Conservation (phyloP, 1,140 invertebrate species). For the Ostrea denselamellosa region DNA sequence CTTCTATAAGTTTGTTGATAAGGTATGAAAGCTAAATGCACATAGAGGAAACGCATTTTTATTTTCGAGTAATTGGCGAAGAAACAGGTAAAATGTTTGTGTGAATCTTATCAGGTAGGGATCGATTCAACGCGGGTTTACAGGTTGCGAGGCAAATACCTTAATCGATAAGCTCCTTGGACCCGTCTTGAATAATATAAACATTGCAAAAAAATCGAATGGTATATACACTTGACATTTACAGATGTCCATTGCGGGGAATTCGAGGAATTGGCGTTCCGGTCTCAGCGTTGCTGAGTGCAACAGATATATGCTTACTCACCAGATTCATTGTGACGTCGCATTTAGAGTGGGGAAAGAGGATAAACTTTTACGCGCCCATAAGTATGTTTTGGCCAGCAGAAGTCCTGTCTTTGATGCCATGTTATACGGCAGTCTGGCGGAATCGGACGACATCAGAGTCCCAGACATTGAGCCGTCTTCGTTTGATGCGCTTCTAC, state of each 20-base stretch:
- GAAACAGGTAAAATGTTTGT: too few relatives aligned
- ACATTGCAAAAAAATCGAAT: too few relatives aligned
- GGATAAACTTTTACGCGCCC: slow-evolving; percentile 84
- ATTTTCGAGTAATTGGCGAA: too few relatives aligned
- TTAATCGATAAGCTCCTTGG: too few relatives aligned
- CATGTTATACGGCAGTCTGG: slow-evolving; percentile 84
- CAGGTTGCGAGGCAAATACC: too few relatives aligned
- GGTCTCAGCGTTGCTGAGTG: slow-evolving; percentile 39
- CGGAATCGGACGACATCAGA: slow-evolving; percentile 25
- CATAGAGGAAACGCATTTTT: too few relatives aligned
- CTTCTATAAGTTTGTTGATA: too few relatives aligned
- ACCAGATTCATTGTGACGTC: slow-evolving; percentile 61
- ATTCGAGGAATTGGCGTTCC: background rate
- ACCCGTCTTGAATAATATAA: too few relatives aligned
- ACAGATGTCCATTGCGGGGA: background rate
- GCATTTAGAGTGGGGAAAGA: slow-evolving; percentile 56
- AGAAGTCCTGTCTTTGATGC: slow-evolving; percentile 90
- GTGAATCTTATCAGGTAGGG: too few relatives aligned
- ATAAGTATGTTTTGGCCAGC: slow-evolving; percentile 88
- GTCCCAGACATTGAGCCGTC: slow-evolving; percentile 49
- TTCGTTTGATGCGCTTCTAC: slow-evolving; percentile 31
- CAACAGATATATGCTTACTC: slow-evolving; percentile 58
- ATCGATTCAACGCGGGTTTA: too few relatives aligned
- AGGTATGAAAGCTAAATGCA: too few relatives aligned
- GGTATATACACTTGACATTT: background rate